phyloP scores from a whole-genome alignment of 2,888 invertebrate species.

The Ommatoiulus sabulosus region DNA sequence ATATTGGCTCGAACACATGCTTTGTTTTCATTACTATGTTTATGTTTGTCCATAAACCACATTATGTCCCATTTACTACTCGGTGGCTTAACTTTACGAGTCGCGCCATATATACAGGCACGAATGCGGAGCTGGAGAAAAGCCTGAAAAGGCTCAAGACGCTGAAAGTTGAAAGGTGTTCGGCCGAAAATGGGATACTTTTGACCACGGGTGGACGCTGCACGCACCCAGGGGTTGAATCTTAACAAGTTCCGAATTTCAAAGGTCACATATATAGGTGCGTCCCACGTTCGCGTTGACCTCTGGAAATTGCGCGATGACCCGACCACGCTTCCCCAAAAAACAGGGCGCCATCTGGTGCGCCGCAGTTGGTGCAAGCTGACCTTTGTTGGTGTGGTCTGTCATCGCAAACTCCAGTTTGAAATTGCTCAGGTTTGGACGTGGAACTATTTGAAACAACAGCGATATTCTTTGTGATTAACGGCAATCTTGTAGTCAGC shows the following conservation, averaged over 20 bases:
- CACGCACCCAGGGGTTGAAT: background rate
- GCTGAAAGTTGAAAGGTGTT: constrained; percentile 34
- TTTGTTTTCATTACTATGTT: constrained; percentile 40
- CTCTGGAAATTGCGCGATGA: too few species aligned
- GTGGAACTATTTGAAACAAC: background rate
- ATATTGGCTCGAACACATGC: constrained; percentile 30
- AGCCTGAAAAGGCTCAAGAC: background rate
- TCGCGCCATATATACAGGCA: background rate
- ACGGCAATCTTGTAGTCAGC: too few species aligned
- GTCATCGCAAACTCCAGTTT: background rate
- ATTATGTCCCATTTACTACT: constrained; percentile 36
- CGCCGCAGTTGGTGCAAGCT: background rate
- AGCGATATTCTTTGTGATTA: too few species aligned
- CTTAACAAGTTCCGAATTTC: background rate
- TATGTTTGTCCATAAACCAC: constrained; percentile 43
- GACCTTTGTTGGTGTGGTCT: background rate
- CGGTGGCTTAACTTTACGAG: constrained; percentile 31
- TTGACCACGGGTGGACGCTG: constrained; percentile 21
- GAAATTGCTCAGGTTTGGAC: background rate
- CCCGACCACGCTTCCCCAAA: background rate
- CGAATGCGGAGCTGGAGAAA: background rate
- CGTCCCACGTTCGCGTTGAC: background rate
- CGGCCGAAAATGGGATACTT: background rate
- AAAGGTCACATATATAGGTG: background rate
- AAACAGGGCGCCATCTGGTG: background rate